These are phyloP conservation scores for Leptoteleia sp. DNA, from an alignment of 1,140 invertebrate genomes.

Conservation along the genomic window DNA sequence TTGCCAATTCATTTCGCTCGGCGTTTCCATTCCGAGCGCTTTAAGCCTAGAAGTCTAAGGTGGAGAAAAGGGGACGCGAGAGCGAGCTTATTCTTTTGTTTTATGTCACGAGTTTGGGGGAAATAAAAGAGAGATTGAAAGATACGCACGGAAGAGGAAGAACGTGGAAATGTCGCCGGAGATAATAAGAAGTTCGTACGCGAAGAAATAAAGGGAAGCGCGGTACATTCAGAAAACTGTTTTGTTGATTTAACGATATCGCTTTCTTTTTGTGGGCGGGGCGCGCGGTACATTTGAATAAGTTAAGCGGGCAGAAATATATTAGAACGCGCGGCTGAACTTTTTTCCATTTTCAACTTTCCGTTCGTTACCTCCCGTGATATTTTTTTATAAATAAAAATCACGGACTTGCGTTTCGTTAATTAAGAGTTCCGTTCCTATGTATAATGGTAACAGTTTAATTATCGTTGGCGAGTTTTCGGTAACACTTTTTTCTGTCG, in stretches of 20 bases:
- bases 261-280: conserved; percentile 31
- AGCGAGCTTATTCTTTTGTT: conserved; percentile 75
- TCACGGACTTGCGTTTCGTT: neutral
- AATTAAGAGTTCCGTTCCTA: conserved; percentile 6
- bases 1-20: conserved; percentile 81
- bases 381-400: neutral
- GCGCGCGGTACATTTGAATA: conserved; percentile 45
- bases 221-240: conserved; percentile 64
- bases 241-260: conserved; percentile 65
- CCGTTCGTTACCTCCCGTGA: neutral
- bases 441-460: too few species aligned
- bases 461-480: neutral
- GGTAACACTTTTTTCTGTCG: conserved; percentile 16
- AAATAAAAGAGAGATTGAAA: conserved; percentile 66
- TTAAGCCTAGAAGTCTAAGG: conserved; percentile 45
- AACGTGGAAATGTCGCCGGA: conserved; percentile 69
- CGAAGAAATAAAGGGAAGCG: conserved; percentile 75
- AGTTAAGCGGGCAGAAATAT: conserved; percentile 52
- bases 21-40: conserved; percentile 61
- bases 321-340: conserved; percentile 30
- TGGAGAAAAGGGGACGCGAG: conserved; percentile 48
- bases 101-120: conserved; percentile 68
- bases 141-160: conserved; percentile 68
- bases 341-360: conserved; percentile 40
- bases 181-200: conserved; percentile 78